Conservation (phyloP, 2,888 invertebrate species). For the Dynastes tityus region DNA sequence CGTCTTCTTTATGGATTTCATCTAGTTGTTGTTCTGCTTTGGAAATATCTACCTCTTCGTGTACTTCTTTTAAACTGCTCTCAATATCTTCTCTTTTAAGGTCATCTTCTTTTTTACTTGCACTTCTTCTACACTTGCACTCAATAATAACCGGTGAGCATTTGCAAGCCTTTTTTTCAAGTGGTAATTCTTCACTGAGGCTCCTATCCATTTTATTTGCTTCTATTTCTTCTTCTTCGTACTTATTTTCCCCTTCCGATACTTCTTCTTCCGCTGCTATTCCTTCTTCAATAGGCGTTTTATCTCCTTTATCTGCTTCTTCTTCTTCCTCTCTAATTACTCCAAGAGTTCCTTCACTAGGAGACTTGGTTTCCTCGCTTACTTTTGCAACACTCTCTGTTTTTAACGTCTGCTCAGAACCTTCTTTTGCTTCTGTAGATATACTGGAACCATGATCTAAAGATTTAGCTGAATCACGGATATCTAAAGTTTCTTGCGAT, state of each 20-base stretch:
- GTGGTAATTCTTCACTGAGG: neutral
- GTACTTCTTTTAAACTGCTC: too few species aligned
- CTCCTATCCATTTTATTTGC: neutral
- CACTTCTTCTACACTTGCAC: neutral
- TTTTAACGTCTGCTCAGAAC: neutral
- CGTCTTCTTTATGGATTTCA: too few species aligned
- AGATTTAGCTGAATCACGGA: conserved; percentile 24
- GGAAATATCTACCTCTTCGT: too few species aligned
- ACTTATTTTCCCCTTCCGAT: neutral
- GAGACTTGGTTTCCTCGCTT: conserved; percentile 4
- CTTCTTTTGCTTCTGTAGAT: neutral
- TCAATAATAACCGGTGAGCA: neutral
- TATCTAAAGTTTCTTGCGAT: conserved; percentile 37
- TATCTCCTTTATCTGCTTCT: conserved; percentile 8
- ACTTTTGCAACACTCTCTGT: neutral
- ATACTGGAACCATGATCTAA: conserved; percentile 3
- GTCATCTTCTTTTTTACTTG: neutral
- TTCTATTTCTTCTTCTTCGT: conserved; percentile 16
- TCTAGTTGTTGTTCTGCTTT: too few species aligned
- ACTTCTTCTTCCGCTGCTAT: conserved; percentile 1
- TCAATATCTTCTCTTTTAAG: neutral
- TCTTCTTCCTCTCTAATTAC: conserved; percentile 36
- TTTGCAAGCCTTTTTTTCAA: too few species aligned
- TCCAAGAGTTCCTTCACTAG: conserved; percentile 6
- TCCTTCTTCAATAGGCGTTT: neutral